phyloP scores from a whole-genome alignment of 2,113 vertebrate genomes.

The Amphiprion percula region DNA sequence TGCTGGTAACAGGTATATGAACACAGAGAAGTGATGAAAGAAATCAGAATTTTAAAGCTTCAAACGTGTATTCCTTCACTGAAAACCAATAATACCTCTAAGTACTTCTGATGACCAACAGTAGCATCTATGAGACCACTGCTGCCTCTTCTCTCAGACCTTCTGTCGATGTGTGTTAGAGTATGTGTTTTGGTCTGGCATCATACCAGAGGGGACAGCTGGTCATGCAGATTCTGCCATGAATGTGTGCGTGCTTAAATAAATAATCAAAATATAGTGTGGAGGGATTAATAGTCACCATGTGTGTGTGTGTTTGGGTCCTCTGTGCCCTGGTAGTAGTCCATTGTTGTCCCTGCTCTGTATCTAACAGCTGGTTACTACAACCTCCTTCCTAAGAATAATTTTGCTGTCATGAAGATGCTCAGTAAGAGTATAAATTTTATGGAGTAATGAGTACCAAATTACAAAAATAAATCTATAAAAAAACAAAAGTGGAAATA shows the following conservation, averaged over 20 bases:
- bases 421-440: neutral
- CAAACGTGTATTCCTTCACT: too few species aligned
- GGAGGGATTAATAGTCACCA: slow-evolving; percentile 12
- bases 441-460: too few species aligned
- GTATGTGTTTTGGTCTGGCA: slow-evolving; percentile 18
- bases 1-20: too few species aligned
- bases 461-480: too few species aligned
- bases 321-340: neutral
- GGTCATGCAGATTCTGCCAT: slow-evolving; percentile 25
- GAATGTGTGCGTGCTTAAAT: neutral
- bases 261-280: slow-evolving; percentile 19
- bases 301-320: neutral
- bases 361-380: neutral
- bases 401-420: neutral
- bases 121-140: neutral
- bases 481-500: too few species aligned
- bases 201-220: slow-evolving; percentile 33
- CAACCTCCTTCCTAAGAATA: neutral
- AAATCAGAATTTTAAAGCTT: too few species aligned
- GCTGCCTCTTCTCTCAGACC: slow-evolving; percentile 23
- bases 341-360: neutral
- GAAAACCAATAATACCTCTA: too few species aligned
- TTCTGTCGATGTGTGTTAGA: slow-evolving; percentile 11
- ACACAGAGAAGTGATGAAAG: too few species aligned
- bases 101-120: too few species aligned